phyloP scores from a whole-genome alignment of 2,888 invertebrate species.

The Seira sanloemensis region DNA sequence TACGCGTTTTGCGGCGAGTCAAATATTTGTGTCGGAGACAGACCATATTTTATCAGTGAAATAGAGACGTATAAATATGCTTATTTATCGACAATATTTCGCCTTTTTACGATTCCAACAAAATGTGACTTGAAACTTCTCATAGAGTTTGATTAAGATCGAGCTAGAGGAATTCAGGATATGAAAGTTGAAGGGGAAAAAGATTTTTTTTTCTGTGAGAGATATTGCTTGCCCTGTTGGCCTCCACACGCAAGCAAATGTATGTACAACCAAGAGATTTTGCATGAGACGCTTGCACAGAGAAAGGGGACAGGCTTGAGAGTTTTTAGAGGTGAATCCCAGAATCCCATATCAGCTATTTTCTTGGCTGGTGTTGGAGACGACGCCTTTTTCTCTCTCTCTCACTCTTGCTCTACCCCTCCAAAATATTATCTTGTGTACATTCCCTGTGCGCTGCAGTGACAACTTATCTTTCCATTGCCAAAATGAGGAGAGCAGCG shows the following conservation, averaged over 20 bases:
- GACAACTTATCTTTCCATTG: neutral
- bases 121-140: neutral
- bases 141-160: neutral
- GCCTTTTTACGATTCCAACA: neutral
- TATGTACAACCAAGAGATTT: no score
- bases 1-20: no score
- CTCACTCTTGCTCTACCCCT: neutral
- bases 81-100: slow-evolving; percentile 3
- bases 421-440: no score
- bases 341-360: slow-evolving; percentile 16
- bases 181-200: neutral
- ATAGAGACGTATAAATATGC: neutral
- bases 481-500: neutral
- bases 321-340: neutral
- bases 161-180: slow-evolving; percentile 13
- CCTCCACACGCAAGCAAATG: no score
- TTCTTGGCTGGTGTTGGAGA: slow-evolving; percentile 11
- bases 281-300: no score
- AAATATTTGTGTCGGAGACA: no score
- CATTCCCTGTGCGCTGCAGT: neutral
- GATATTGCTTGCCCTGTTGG: no score
- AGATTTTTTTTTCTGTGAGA: neutral
- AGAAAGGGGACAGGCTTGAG: no score
- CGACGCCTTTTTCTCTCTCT: slow-evolving; percentile 17
- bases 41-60: no score